Evolutionary conservation across 1,140 invertebrate genomes (phyloP), one percentile per base, ranked within the genome.

Genomic region (Drosophila takahashii): DNA sequence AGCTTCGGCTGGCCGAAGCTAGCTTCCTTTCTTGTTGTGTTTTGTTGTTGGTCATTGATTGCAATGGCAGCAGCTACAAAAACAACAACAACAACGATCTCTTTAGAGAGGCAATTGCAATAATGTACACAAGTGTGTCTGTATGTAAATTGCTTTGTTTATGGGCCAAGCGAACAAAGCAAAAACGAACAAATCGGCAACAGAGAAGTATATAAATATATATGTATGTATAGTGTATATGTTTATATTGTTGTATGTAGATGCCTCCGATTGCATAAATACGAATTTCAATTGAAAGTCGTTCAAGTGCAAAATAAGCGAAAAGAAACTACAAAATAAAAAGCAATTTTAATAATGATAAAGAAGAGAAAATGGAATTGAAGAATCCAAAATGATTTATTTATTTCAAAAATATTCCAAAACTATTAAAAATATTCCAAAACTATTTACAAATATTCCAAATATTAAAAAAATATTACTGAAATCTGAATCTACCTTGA

Each of bases 261-360:
- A 64, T 73, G 69, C 56, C 54, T 48, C 61, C 61, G 66, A 73
- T 85, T 85, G 52, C 79, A 86, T 86, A 85, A 86, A 86, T 85
- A 65, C 62, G 47, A 80, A 86, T 67, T 85, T 85, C 74, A 85
- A 85, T 86, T 85, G 77, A 85, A 85, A 85, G 77, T 85, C 81
- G 74, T 85, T 85, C 81, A 85, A 85, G 77, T 78, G 81, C 77
- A 85, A 77, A 80, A 77, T 84, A 48, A 45, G 62, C 62, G 48
- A 72, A 65, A 65, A 27, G 44, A 48, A 51, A 54, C 53, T 29
- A 29, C 56, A n/a, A 7, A 39, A 15, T 53, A 37, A 18, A 36
- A 41, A 29, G 16, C 7, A 27, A 27, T 15, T 16, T 3, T 16
- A 41, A 15, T 41, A 27, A 27, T 45, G 26, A 7, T 26, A 26